Evolutionary conservation across 2,797 vertebrate species (phyloP), one percentile per base, ranked within the genome.

Genomic region (Champsocephalus gunnari): DNA sequence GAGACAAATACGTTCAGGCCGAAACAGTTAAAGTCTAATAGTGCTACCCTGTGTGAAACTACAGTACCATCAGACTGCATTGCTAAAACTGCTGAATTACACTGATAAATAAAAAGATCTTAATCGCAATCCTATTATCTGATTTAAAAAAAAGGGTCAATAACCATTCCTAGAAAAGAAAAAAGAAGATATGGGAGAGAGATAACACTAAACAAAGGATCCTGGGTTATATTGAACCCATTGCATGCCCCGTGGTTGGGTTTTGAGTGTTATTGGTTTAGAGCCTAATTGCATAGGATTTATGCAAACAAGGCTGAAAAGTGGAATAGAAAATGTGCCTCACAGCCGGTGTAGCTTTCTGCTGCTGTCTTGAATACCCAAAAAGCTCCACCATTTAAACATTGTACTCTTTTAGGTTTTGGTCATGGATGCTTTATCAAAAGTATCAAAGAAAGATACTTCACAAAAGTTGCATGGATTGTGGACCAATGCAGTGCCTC

Each of bases 231-330:
- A 51, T 73, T 69, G n/a, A 78, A 74, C 32, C 60, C 14, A n/a
- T 32, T 13, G 17, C 34, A n/a, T 75, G 41, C 11, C 55, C 48
- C 10, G 2, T 60, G 44, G 59, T 72, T 17, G 3, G 44, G 32
- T 28, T 73, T 60, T 45, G 4, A 54, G 64, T 24, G 75, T 53
- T 51, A 59, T 81, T 21, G 47, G 5, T 50, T 68, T 4, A 32
- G 9, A 75, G 69, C 32, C 28, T 54, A 51, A 71, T 57, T 48
- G 8, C 21, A 50, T 21, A 44, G 47, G 47, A 66, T 74, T 70
- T 75, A 79, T 78, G 43, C 67, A 82, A 82, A 90, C 64, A 83
- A 61, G 48, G 50, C 57, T 44, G 43, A 72, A 76, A 82, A 78
- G 67, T 70, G 56, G 69, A 71, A 65, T 21, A 65, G 49, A 61